phyloP scores from a whole-genome alignment of 2,113 vertebrate genomes.

The Cyprichromis sp. region DNA sequence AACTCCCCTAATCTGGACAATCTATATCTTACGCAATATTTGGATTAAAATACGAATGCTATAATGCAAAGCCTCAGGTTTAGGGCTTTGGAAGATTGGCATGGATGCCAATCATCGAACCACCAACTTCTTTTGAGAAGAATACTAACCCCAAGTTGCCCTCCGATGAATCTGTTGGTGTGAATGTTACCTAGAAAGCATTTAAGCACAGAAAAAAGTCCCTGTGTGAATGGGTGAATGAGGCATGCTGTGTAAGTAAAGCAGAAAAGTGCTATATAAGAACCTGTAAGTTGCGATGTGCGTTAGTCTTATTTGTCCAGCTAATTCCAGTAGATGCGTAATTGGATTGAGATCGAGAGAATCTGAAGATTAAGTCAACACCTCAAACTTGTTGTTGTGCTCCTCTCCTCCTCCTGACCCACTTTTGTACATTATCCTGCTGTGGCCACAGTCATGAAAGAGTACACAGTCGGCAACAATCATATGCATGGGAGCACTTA shows the following conservation, averaged over 20 bases:
- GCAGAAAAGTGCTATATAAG: background rate
- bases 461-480: background rate
- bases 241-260: background rate
- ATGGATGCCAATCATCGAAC: rapidly evolving
- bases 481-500: background rate
- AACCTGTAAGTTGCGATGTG: background rate
- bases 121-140: background rate
- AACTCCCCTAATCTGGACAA: background rate
- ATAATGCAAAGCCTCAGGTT: background rate
- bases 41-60: background rate
- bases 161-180: background rate
- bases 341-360: background rate
- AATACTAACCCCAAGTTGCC: background rate
- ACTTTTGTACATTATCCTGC: background rate
- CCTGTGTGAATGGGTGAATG: background rate
- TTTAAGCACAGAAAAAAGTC: background rate
- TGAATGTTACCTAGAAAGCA: background rate
- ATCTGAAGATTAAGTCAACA: background rate
- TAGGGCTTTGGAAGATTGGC: background rate
- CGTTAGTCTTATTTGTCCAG: background rate
- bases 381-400: background rate
- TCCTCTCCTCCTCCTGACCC: background rate
- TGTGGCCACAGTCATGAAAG: background rate
- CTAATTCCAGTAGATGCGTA: background rate
- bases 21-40: background rate